Base-by-base conservation (phyloP, 2,888 invertebrate genomes). In the Notodromas monacha region DNA sequence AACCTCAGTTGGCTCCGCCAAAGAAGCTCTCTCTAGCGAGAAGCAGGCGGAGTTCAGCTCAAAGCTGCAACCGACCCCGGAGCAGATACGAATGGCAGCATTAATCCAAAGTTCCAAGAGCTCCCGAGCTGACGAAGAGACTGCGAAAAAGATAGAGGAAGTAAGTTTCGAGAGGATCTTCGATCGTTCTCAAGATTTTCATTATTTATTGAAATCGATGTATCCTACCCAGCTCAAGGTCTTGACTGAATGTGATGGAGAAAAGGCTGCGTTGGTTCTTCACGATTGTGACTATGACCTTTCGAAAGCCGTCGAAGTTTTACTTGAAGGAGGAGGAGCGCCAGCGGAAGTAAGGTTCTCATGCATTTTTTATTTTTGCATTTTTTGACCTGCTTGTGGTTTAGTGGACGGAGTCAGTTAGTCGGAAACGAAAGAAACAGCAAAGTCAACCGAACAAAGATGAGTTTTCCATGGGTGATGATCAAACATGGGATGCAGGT, bases 261-360 rank as follows among this genome's bases (percentile, higher is more conserved):
- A 81, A 48, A 76, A 77, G 51, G 79, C 74, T 32, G 69, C 72
- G 44, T 68, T 76, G 47, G 84, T 81, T 35, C 61, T 89, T 34
- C 73, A 81, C 49, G 84, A 86, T 56, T 69, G 72, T 44, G 76
- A 81, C 54, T 67, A 74, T 49, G 79, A 86, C 54, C 55, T 72
- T 46, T 65, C 68, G 41, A 61, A 62, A 44, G 84, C 79, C 36
- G 66, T 68, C 41, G 67, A 69, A 44, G 61, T 69, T 52, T 58
- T 77, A 36, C 56, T 70, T 31, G 77, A 77, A 48, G 66, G 68
- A 34, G 60, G 55, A 29, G 56, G 56, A n/a, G n/a, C n/a, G n/a
- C n/a, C n/a, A n/a, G n/a, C n/a, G n/a, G n/a, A n/a, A n/a, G n/a
- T n/a, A n/a, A n/a, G n/a, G n/a, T n/a, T n/a, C n/a, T n/a, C n/a